Base-by-base conservation (phyloP, 1,140 invertebrate species). In the Dolichoris vasculosae region DNA sequence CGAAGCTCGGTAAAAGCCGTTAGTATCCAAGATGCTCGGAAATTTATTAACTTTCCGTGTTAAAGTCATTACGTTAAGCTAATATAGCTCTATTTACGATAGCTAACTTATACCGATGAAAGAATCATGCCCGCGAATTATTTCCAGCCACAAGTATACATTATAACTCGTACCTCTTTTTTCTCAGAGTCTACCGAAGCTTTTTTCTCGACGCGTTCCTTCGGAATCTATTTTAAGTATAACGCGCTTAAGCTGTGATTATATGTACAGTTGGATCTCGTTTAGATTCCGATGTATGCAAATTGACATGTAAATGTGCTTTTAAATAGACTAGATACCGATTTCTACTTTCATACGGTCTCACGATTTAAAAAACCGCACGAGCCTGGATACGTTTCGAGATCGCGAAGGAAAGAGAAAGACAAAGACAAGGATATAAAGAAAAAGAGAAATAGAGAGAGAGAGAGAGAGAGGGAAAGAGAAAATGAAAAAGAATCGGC, bases 301-400 rank as follows among this genome's bases (percentile, higher is more conserved):
- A 85, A 85, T 85, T 69, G 43, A 32, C 76, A 67, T 78, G 76
- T 78, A 69, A 78, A 73, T 73, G 67, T 73, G 67, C 75, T 76
- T 59, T 76, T 76, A 76, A 76, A 75, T 81, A 81, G 79, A 80
- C 78, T 40, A 43, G 32, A 81, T 82, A 55, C n/a, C 64, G 69
- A 85, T 85, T 85, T 81, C 78, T 85, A 85, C 84, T 85, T 85
- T 85, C 84, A 69, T 80, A 80, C 40, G 35, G 78, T 64, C 55
- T 40, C 76, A 30, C 23, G n/a, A 63, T 64, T 43, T 43, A 32
- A 80, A 80, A 80, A 55, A 76, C 13, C 38, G 30, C 15, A 43
- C 23, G 26, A 51, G 63, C 15, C 59, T 67, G 35, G 38, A 73
- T 43, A 73, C 23, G 23, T 43, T 73, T 40, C 69, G 32, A 73